Conservation (phyloP, 2,113 vertebrate genomes). For the Abramis brama region DNA sequence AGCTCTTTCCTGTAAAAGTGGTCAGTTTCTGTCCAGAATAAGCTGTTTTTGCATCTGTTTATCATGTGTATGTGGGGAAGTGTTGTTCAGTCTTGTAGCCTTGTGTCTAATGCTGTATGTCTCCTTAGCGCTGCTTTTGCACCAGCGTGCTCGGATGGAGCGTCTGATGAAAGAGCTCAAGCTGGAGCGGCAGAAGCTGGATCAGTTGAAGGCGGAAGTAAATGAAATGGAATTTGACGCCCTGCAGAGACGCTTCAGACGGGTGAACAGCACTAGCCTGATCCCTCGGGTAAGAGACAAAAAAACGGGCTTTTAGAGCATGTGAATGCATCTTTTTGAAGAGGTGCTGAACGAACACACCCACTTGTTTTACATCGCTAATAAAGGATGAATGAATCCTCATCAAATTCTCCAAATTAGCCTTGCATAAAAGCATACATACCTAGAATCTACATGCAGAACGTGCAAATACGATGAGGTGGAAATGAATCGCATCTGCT, state of each 20-base stretch:
- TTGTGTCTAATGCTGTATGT: neutral
- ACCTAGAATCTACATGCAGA: neutral
- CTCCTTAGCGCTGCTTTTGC: constrained; percentile 89
- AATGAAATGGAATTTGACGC: constrained; percentile 97
- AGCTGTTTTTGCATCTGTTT: neutral
- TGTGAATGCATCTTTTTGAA: constrained; percentile 8
- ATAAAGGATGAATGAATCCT: constrained; percentile 18
- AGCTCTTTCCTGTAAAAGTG: neutral
- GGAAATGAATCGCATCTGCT: constrained; percentile 17
- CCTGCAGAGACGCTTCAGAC: constrained; percentile 92
- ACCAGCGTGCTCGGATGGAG: constrained; percentile 98
- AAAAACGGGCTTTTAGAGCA: constrained; percentile 55
- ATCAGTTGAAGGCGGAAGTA: constrained; percentile 90
- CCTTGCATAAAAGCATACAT: neutral
- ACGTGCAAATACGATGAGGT: neutral
- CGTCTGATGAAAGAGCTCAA: constrained; percentile 91
- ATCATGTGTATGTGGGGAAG: neutral
- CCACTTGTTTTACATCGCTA: neutral
- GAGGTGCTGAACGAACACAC: neutral
- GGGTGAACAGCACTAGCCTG: constrained; percentile 90
- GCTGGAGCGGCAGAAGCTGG: constrained; percentile 90
- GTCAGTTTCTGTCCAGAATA: constrained; percentile 2
- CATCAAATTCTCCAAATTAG: neutral
- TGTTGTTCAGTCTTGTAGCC: neutral
- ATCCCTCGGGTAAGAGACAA: constrained; percentile 83